Percentiles rank a stretch among this genome's conserved stretches.
Evolutionary conservation across 2,113 vertebrate species (phyloP).

Genomic region (Nannobrachium achirus): DNA sequence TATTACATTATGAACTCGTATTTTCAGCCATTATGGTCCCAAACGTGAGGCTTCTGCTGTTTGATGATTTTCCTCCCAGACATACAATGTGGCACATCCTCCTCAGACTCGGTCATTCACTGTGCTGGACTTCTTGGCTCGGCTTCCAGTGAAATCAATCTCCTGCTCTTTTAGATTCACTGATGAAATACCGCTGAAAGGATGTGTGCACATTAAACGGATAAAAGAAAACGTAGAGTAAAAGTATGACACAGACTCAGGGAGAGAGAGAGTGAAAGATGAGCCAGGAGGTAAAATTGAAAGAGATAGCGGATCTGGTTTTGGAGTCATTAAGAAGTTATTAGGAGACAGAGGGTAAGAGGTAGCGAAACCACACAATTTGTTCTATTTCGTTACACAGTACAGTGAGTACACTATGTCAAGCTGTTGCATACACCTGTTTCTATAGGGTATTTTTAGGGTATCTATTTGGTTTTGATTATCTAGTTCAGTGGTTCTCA

Average conservation of each 20-base stretch:
- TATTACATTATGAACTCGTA: no score
- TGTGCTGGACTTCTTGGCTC: slow-evolving; percentile 20
- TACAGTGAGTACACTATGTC: no score
- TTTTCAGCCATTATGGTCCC: no score
- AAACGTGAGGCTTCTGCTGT: slow-evolving; percentile 9
- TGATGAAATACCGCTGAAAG: slow-evolving; percentile 60
- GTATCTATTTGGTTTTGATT: background rate
- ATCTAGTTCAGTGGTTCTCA: no score
- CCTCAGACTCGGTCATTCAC: slow-evolving; percentile 11
- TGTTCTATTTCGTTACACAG: no score
- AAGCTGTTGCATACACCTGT: no score
- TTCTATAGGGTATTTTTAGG: no score
- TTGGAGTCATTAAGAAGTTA: slow-evolving; percentile 4
- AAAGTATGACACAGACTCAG: no score
- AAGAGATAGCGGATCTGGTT: slow-evolving; percentile 15
- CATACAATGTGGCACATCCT: background rate
- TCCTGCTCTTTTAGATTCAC: slow-evolving; percentile 28
- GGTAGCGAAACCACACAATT: no score
- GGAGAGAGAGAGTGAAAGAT: background rate
- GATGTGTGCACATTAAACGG: slow-evolving; percentile 41
- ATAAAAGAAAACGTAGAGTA: slow-evolving; percentile 33
- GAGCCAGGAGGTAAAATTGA: background rate
- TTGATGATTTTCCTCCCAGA: slow-evolving; percentile 28
- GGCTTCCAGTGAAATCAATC: slow-evolving; percentile 46
- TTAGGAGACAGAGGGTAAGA: no score